phyloP scores from a whole-genome alignment of 2,113 vertebrate species.

The Mungos mungo region DNA sequence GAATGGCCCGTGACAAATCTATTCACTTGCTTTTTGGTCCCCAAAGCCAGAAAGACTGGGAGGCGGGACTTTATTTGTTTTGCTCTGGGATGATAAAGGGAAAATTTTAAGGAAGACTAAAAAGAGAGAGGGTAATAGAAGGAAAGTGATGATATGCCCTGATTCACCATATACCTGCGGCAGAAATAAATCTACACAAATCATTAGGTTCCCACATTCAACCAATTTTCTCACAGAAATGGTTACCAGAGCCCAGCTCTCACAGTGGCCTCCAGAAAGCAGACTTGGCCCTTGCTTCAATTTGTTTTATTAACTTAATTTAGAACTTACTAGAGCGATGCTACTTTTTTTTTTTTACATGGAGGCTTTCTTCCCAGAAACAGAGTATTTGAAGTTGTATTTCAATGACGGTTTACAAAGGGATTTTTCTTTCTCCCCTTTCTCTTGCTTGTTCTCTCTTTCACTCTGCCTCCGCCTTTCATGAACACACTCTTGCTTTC shows the following conservation, averaged over 20 bases:
- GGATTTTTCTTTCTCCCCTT: neutral
- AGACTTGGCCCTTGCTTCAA: conserved; percentile 76
- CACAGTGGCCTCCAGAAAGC: conserved; percentile 78
- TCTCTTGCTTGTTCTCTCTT: neutral
- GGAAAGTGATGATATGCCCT: neutral
- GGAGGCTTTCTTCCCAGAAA: conserved; percentile 43
- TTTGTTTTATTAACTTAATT: conserved; percentile 80
- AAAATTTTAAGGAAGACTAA: conserved; percentile 77
- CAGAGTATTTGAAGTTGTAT: neutral
- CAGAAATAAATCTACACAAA: conserved; percentile 74
- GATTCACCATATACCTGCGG: conserved; percentile 39
- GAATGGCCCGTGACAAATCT: conserved; percentile 80
- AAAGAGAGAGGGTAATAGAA: conserved; percentile 57
- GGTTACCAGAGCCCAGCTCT: conserved; percentile 63
- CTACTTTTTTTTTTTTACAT: conserved; percentile 21
- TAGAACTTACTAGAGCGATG: conserved; percentile 80
- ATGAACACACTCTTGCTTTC: neutral
- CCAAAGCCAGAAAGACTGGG: neutral
- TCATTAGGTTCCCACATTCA: conserved; percentile 70
- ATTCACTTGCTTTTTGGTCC: conserved; percentile 72
- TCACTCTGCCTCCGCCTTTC: neutral
- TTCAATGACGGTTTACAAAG: conserved; percentile 48
- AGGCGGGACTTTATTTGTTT: conserved; percentile 78
- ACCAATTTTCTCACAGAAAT: conserved; percentile 76
- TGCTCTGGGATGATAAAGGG: conserved; percentile 72